Evolutionary conservation across 2,797 vertebrate species (phyloP).

Genomic region (Sitta carolinensis): DNA sequence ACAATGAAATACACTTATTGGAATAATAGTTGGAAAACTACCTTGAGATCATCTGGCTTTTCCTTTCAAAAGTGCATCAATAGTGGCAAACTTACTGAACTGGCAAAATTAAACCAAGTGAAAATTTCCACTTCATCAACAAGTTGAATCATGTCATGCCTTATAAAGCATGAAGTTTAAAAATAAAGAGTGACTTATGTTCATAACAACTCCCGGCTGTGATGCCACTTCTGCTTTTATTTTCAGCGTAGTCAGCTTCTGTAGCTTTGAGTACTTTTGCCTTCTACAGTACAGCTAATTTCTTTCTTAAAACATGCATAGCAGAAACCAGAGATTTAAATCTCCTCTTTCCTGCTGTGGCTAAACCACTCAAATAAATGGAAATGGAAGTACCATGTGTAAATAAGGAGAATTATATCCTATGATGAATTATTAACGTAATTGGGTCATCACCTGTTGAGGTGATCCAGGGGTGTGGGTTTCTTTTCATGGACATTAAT

Average conservation of each 20-base stretch:
- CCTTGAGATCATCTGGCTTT: not conserved
- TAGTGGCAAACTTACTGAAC: not conserved
- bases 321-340: constrained; percentile 38
- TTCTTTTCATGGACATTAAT: not conserved
- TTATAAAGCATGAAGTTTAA: constrained; percentile 35
- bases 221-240: constrained; percentile 27
- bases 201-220: not conserved
- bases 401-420: constrained; percentile 22
- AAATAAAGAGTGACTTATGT: not conserved
- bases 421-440: not conserved
- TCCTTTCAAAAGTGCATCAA: not conserved
- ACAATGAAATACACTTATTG: not conserved
- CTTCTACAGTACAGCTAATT: not conserved
- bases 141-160: not conserved
- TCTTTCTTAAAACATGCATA: constrained; percentile 16
- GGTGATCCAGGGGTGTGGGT: not conserved
- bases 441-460: constrained; percentile 22
- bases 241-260: not conserved
- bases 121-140: constrained; percentile 26
- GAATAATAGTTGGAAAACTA: not conserved
- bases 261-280: not conserved
- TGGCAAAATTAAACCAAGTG: not conserved
- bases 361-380: constrained; percentile 4
- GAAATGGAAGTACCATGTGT: not conserved
- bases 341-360: constrained; percentile 19